Percentiles rank a stretch among this genome's conserved stretches.
phyloP scores from a whole-genome alignment of 1,140 invertebrate genomes.

The Campodea augens region DNA sequence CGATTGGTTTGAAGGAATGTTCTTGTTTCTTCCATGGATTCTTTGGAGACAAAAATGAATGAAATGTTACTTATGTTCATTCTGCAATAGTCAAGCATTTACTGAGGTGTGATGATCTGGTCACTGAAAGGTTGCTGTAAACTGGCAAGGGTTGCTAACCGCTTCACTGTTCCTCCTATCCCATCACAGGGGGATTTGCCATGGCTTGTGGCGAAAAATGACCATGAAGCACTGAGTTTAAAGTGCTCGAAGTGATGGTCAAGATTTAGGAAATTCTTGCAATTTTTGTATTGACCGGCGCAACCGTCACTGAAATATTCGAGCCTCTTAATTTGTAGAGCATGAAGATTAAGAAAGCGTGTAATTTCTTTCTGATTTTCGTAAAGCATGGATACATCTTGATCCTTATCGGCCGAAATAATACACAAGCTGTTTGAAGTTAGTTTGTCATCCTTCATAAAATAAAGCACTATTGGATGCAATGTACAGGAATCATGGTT shows the following conservation, averaged over 20 bases:
- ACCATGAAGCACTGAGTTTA: neutral
- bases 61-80: too few relatives aligned
- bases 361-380: neutral
- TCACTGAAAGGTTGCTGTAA: too few relatives aligned
- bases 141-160: too few relatives aligned
- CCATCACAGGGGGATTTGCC: too few relatives aligned
- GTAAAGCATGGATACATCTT: neutral
- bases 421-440: neutral
- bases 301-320: neutral
- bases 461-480: neutral
- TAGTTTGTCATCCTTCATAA: neutral
- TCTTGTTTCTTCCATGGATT: too few relatives aligned
- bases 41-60: too few relatives aligned
- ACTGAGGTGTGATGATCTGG: too few relatives aligned
- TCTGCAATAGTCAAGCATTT: too few relatives aligned
- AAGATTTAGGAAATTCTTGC: conserved; percentile 1
- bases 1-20: too few relatives aligned
- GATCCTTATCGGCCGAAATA: neutral
- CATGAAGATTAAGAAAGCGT: neutral
- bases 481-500: neutral
- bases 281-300: neutral
- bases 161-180: too few relatives aligned
- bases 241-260: neutral
- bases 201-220: too few relatives aligned
- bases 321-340: neutral